Evolutionary conservation across 1,140 invertebrate genomes (phyloP).

Genomic region (Trichonephila clavata): DNA sequence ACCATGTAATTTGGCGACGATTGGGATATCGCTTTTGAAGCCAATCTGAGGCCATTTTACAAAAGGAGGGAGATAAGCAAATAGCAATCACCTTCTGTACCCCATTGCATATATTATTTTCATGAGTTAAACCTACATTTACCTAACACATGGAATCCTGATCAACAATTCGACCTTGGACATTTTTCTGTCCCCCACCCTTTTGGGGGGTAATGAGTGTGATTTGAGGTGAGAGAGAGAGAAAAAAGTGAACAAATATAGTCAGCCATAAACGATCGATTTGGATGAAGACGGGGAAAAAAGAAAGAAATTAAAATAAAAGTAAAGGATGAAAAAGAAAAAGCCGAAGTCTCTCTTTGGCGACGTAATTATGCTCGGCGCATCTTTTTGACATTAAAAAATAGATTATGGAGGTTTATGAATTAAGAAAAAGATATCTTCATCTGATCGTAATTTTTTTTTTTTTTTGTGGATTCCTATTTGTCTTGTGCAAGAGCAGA

Average conservation of each 20-base stretch:
- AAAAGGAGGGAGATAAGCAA: neutral
- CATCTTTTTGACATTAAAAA: slow-evolving; percentile 28
- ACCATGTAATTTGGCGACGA: slow-evolving; percentile 17
- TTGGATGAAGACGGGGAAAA: neutral
- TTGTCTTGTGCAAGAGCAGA: neutral
- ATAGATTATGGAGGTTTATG: slow-evolving; percentile 16
- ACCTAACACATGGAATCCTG: neutral
- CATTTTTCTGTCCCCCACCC: neutral
- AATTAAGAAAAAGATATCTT: neutral
- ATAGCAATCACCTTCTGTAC: neutral
- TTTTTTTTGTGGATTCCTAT: neutral
- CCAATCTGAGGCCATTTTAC: neutral
- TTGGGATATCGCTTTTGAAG: neutral
- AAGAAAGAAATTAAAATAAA: neutral
- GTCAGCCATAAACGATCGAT: slow-evolving; percentile 13
- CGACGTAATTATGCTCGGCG: slow-evolving; percentile 52
- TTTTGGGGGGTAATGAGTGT: slow-evolving; percentile 20
- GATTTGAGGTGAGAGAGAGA: slow-evolving; percentile 19
- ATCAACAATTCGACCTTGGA: slow-evolving; percentile 11
- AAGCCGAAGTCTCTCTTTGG: neutral
- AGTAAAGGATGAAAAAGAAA: neutral
- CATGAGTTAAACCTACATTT: neutral
- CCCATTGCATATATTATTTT: slow-evolving; percentile 9
- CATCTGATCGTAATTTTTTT: slow-evolving; percentile 22
- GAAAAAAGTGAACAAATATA: neutral